A percentile compares a stretch with the other conserved stretches of the same genome.
Evolutionary conservation across 2,888 invertebrate species (phyloP).

Genomic region (Ormyrus pomaceus): DNA sequence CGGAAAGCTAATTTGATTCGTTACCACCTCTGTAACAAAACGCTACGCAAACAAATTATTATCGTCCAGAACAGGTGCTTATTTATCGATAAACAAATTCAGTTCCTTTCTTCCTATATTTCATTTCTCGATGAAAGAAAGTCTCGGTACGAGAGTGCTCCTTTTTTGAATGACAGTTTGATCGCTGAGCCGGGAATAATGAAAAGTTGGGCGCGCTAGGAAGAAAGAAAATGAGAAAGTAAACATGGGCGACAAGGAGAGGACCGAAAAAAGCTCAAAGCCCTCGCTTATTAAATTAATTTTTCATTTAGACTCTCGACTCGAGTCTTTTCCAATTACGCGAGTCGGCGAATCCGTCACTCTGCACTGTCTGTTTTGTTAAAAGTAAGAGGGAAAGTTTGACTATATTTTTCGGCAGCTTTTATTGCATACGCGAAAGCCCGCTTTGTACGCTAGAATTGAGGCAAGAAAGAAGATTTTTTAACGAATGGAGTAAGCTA

Average conservation of each 20-base stretch:
- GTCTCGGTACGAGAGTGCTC: background rate
- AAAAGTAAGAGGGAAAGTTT: too few relatives aligned
- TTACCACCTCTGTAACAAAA: too few relatives aligned
- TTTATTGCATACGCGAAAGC: too few relatives aligned
- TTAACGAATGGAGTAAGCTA: too few relatives aligned
- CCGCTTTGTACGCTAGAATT: too few relatives aligned
- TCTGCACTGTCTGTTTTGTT: too few relatives aligned
- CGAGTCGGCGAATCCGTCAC: background rate
- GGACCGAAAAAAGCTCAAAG: conserved; percentile 46
- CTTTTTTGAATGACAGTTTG: conserved; percentile 54
- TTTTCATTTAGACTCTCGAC: conserved; percentile 46
- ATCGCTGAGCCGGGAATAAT: conserved; percentile 61
- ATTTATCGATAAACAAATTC: conserved; percentile 44
- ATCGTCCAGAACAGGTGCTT: background rate
- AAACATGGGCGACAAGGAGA: conserved; percentile 15
- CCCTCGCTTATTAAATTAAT: conserved; percentile 51
- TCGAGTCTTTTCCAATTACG: conserved; percentile 43
- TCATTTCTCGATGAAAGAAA: conserved; percentile 29
- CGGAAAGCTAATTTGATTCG: too few relatives aligned
- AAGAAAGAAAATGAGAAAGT: conserved; percentile 42
- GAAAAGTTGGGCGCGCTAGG: conserved; percentile 58
- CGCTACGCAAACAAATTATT: too few relatives aligned
- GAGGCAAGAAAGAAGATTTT: too few relatives aligned
- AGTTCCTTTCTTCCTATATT: background rate
- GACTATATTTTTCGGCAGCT: too few relatives aligned